phyloP scores from a whole-genome alignment of 2,797 vertebrate genomes.

The Enteromius afrohamiltoni region DNA sequence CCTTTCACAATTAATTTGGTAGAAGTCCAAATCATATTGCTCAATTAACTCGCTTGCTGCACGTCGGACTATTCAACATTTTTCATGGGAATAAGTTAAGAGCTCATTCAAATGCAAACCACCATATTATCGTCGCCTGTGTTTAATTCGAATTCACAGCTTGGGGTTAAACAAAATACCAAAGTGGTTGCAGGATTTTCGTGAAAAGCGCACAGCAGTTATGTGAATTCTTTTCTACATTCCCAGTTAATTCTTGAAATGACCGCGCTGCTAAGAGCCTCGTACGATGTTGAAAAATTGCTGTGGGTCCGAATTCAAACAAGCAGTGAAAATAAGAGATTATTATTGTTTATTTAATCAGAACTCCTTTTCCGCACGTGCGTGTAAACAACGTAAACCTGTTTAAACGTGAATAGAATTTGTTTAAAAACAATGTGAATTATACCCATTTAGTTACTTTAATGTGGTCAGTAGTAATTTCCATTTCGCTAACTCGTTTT shows the following conservation, averaged over 20 bases:
- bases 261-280: conserved; percentile 21
- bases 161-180: conserved; percentile 54
- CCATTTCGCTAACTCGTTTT: not conserved
- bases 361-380: not conserved
- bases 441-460: not conserved
- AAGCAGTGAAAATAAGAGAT: not conserved
- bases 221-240: conserved; percentile 37
- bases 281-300: conserved; percentile 23
- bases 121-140: conserved; percentile 52
- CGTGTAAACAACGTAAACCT: not conserved
- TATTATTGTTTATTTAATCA: not conserved
- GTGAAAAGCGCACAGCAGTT: conserved; percentile 52
- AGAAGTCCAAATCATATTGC: conserved; percentile 37
- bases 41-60: conserved; percentile 50
- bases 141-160: conserved; percentile 62
- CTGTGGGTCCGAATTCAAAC: conserved; percentile 21
- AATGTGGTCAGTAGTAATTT: not conserved
- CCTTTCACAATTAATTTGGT: conserved; percentile 14
- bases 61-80: conserved; percentile 49
- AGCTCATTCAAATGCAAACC: conserved; percentile 60
- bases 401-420: not conserved
- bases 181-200: conserved; percentile 42
- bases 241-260: conserved; percentile 46
- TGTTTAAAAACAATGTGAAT: not conserved
- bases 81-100: conserved; percentile 58